Percentiles rank a stretch among this genome's conserved stretches.
Conservation (phyloP, 1,140 invertebrate genomes). For the Pseudobourletiella spinata region DNA sequence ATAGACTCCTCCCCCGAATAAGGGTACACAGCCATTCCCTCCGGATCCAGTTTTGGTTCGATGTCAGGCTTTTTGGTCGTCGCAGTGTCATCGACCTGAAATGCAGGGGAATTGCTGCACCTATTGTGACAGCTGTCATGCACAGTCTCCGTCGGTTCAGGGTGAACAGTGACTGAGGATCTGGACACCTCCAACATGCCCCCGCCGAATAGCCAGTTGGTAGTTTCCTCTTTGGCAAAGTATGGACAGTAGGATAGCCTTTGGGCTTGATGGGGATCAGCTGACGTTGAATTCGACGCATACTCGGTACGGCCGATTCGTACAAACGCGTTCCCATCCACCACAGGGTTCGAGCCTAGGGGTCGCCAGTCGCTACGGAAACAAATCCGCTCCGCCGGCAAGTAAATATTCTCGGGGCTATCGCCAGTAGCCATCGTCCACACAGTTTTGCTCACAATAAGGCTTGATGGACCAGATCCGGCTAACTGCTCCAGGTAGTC, state of each 20-base stretch:
- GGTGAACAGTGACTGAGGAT: neutral
- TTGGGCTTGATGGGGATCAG: neutral
- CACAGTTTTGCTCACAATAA: neutral
- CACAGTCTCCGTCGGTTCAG: neutral
- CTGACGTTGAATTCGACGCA: neutral
- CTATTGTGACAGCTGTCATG: neutral
- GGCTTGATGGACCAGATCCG: neutral
- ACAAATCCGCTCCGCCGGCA: neutral
- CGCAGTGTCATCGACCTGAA: neutral
- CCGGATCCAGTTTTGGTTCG: neutral
- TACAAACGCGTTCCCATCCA: neutral
- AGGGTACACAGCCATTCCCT: neutral
- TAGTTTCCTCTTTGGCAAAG: neutral
- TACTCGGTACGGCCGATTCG: neutral
- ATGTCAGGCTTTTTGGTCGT: neutral
- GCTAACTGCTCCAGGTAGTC: neutral
- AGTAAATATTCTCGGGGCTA: neutral
- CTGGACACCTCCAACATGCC: no score
- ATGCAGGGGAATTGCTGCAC: neutral
- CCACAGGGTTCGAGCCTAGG: neutral
- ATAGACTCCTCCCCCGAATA: neutral
- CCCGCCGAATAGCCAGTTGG: neutral
- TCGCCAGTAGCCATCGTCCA: neutral
- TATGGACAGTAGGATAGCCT: conserved; percentile 1
- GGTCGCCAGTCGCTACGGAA: neutral